These are phyloP conservation scores for Hemibagrus guttatus DNA, from an alignment of 2,797 vertebrate species.

Conservation along the genomic window DNA sequence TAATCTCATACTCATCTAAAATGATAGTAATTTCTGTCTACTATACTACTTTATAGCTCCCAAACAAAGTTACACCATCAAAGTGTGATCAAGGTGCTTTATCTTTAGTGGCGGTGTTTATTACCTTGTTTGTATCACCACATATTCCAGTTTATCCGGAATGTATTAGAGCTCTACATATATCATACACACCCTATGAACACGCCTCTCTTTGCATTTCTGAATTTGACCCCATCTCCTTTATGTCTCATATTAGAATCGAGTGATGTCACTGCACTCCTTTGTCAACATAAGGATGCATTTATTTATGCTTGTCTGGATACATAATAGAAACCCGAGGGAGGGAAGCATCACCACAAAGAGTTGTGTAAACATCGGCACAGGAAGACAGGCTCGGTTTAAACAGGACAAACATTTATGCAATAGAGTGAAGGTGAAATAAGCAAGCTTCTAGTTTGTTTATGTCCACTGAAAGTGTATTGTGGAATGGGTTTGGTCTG, in stretches of 20 bases:
- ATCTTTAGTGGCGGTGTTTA: not conserved
- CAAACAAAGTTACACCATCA: not conserved
- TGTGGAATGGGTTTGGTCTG: constrained; percentile 51
- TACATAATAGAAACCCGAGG: constrained; percentile 51
- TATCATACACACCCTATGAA: constrained; percentile 14
- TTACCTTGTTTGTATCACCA: not conserved
- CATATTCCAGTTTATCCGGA: not conserved
- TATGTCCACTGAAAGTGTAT: constrained; percentile 51
- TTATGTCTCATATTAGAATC: constrained; percentile 38
- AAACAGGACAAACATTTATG: constrained; percentile 57
- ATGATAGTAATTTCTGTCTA: not conserved
- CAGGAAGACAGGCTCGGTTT: constrained; percentile 45
- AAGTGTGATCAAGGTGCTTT: not conserved
- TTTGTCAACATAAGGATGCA: constrained; percentile 43
- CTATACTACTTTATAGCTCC: not conserved
- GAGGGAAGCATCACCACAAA: constrained; percentile 39
- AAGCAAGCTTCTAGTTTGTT: constrained; percentile 45
- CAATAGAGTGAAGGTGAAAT: constrained; percentile 46
- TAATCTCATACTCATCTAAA: constrained; percentile 15
- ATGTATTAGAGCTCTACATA: not conserved
- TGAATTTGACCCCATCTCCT: constrained; percentile 7
- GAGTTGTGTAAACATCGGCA: constrained; percentile 44
- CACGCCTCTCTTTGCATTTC: constrained; percentile 4
- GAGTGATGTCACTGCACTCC: constrained; percentile 35
- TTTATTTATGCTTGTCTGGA: constrained; percentile 38